Evolutionary conservation across 2,797 vertebrate species (phyloP).

Genomic region (Holocentrus rufus): DNA sequence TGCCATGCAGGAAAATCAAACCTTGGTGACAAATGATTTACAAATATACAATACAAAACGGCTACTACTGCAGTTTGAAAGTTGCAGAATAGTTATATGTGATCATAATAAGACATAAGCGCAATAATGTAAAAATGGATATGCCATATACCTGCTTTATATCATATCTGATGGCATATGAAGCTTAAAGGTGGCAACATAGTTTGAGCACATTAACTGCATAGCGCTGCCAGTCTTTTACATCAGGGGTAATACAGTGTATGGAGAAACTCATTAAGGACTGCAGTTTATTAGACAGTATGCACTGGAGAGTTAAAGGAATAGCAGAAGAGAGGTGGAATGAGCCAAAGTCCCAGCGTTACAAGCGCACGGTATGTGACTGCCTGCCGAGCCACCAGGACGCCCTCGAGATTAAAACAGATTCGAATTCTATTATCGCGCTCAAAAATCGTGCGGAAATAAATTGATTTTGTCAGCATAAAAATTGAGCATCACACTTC

Average conservation of each 20-base stretch:
- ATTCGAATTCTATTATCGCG: constrained; percentile 22
- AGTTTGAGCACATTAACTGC: not conserved
- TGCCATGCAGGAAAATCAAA: too few species aligned
- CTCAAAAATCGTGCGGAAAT: constrained; percentile 7
- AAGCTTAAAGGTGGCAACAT: not conserved
- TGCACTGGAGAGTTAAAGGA: not conserved
- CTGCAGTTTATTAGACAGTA: not conserved
- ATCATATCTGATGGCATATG: not conserved
- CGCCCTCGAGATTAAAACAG: constrained; percentile 21
- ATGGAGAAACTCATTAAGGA: not conserved
- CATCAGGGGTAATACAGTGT: not conserved
- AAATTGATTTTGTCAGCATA: constrained; percentile 38
- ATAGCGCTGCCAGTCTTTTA: not conserved
- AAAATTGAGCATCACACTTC: constrained; percentile 1
- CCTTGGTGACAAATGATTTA: too few species aligned
- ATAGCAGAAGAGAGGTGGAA: not conserved
- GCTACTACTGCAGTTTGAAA: too few species aligned
- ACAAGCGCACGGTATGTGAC: not conserved
- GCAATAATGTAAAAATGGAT: too few species aligned
- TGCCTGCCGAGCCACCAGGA: constrained; percentile 9
- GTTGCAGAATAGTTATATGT: too few species aligned
- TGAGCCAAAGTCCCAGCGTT: not conserved
- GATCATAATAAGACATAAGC: too few species aligned
- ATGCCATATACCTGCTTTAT: not conserved
- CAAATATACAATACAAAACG: too few species aligned